These are phyloP conservation scores for Hylaea fasciaria DNA, from an alignment of 2,888 invertebrate genomes.

Conservation along the genomic window DNA sequence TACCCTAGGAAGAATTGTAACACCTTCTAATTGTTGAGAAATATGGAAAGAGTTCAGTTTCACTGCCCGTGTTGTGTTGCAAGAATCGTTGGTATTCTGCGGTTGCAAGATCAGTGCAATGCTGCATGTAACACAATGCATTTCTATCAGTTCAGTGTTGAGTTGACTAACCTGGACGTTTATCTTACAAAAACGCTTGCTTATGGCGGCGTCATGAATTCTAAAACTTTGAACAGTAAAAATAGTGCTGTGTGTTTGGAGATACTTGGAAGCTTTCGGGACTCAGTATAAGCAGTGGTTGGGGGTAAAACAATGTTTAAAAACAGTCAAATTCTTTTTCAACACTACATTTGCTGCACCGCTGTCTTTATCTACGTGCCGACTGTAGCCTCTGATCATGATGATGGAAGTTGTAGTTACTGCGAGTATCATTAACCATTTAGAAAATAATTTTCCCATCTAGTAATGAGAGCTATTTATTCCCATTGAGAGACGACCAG, in stretches of 20 bases:
- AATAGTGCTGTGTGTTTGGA: too few species aligned
- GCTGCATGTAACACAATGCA: slow-evolving; percentile 30
- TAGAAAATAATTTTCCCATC: slow-evolving; percentile 3
- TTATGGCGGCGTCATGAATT: background rate
- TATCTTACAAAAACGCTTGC: background rate
- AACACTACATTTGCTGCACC: too few species aligned
- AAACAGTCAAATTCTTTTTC: too few species aligned
- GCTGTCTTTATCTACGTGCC: background rate
- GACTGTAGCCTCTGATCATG: background rate
- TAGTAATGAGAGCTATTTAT: background rate
- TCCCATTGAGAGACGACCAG: background rate
- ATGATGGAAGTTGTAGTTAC: background rate
- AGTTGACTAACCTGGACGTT: slow-evolving; percentile 5
- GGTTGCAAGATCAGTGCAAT: slow-evolving; percentile 44
- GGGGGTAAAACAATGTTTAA: too few species aligned
- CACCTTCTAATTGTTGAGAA: slow-evolving; percentile 51
- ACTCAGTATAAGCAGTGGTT: too few species aligned
- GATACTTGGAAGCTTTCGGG: too few species aligned
- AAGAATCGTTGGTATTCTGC: slow-evolving; percentile 47
- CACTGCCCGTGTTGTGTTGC: slow-evolving; percentile 53
- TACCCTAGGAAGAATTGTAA: slow-evolving; percentile 46
- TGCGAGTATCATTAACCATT: too few species aligned
- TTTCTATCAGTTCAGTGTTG: slow-evolving; percentile 17
- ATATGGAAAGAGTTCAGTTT: slow-evolving; percentile 64
- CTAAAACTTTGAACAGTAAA: background rate